Percentiles rank a stretch among this genome's conserved stretches.
These are phyloP conservation scores for Pseudorasbora parva DNA, from an alignment of 2,113 vertebrate genomes.

Conservation along the genomic window DNA sequence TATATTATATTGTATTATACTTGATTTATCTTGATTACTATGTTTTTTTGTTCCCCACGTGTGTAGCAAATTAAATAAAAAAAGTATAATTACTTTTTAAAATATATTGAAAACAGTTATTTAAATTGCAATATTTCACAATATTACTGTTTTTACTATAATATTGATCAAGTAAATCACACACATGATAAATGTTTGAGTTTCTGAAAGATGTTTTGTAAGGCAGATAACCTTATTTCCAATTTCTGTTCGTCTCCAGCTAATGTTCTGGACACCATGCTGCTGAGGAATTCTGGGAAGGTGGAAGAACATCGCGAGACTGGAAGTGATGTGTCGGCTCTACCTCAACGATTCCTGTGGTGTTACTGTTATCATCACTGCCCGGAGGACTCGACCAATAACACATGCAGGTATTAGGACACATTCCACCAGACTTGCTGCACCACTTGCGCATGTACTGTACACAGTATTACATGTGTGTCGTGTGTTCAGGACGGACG, in stretches of 20 bases:
- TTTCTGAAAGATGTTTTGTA: background rate
- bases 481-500: slow-evolving; percentile 85
- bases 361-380: slow-evolving; percentile 94
- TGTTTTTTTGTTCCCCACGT: no score
- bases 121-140: no score
- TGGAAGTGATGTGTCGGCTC: slow-evolving; percentile 78
- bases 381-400: slow-evolving; percentile 90
- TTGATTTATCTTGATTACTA: no score
- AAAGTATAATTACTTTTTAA: no score
- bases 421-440: background rate
- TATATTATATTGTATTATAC: no score
- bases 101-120: no score
- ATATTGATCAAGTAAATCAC: no score
- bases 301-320: slow-evolving; percentile 81
- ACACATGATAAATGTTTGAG: background rate
- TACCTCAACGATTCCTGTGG: slow-evolving; percentile 82
- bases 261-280: slow-evolving; percentile 83
- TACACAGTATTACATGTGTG: background rate
- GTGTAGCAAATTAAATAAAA: no score
- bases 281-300: slow-evolving; percentile 85
- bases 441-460: background rate
- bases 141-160: no score
- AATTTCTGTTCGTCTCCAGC: slow-evolving; percentile 64
- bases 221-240: background rate
- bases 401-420: slow-evolving; percentile 88